phyloP scores from a whole-genome alignment of 2,888 invertebrate genomes.

The Altica lythri region DNA sequence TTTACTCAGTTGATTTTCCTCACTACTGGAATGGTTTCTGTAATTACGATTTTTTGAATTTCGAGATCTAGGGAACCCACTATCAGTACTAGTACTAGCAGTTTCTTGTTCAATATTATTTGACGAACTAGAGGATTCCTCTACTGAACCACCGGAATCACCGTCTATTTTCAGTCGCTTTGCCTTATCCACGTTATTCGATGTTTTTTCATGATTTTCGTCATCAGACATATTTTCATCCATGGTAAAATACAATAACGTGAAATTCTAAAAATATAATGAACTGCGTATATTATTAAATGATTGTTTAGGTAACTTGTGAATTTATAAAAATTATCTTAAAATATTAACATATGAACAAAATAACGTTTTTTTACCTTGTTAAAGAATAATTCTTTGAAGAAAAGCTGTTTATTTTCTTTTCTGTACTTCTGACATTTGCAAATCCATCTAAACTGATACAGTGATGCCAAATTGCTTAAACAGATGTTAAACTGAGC shows the following conservation, averaged over 20 bases:
- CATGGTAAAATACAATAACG: constrained; percentile 39
- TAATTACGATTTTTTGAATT: constrained; percentile 46
- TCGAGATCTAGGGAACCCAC: constrained; percentile 42
- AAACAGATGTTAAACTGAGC: neutral
- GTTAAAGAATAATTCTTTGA: constrained; percentile 7
- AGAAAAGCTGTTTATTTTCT: constrained; percentile 25
- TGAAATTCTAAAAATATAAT: constrained; percentile 40
- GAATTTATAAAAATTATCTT: constrained; percentile 8
- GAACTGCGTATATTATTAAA: constrained; percentile 32
- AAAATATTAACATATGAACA: neutral
- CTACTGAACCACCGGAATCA: constrained; percentile 6
- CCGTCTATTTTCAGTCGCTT: constrained; percentile 50
- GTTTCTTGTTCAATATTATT: constrained; percentile 43
- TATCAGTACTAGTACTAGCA: constrained; percentile 46
- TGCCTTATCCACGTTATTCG: constrained; percentile 34
- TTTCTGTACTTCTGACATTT: constrained; percentile 19
- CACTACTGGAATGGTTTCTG: constrained; percentile 34
- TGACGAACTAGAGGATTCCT: constrained; percentile 44
- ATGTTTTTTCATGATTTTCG: constrained; percentile 32
- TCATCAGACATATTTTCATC: constrained; percentile 45
- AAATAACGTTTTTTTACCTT: constrained; percentile 7
- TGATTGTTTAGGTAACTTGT: neutral
- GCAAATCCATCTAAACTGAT: constrained; percentile 9
- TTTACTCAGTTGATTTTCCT: constrained; percentile 37
- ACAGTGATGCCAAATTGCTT: constrained; percentile 4